Evolutionary conservation across 2,113 vertebrate species (phyloP).

Genomic region (Bubalus kerabau): DNA sequence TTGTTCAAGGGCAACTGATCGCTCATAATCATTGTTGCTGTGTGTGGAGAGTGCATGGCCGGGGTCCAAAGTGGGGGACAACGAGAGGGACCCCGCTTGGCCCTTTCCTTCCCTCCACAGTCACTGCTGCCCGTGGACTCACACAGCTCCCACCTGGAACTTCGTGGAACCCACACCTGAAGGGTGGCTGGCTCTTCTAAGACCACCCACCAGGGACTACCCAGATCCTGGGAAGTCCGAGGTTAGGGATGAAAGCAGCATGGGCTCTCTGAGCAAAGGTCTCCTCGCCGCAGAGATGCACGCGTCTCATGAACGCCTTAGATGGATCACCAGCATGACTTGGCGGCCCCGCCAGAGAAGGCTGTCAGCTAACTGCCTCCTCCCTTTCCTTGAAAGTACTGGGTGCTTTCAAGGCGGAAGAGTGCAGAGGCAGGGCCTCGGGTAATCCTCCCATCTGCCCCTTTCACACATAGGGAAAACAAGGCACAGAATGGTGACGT

Average conservation of each 20-base stretch:
- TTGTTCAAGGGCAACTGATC: background rate
- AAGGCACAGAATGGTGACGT: background rate
- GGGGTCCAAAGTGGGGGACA: background rate
- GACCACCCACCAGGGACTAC: background rate
- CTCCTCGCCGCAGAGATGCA: fast-evolving
- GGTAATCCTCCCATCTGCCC: background rate
- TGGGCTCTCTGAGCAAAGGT: background rate
- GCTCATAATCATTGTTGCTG: background rate
- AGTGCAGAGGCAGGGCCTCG: background rate
- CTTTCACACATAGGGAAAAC: background rate
- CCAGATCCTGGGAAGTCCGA: background rate
- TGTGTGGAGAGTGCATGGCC: background rate
- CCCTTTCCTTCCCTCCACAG: background rate
- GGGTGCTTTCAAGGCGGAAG: background rate
- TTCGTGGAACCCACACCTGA: background rate
- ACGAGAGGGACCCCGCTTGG: background rate
- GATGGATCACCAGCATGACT: background rate
- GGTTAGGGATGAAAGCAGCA: background rate
- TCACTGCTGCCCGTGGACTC: background rate
- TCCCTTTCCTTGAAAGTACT: background rate
- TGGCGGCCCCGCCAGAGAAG: background rate
- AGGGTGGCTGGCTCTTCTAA: background rate
- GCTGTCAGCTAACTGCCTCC: background rate
- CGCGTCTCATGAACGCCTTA: fast-evolving
- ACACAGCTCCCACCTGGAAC: background rate